phyloP scores from a whole-genome alignment of 2,888 invertebrate genomes.

The Proisotoma minuta region DNA sequence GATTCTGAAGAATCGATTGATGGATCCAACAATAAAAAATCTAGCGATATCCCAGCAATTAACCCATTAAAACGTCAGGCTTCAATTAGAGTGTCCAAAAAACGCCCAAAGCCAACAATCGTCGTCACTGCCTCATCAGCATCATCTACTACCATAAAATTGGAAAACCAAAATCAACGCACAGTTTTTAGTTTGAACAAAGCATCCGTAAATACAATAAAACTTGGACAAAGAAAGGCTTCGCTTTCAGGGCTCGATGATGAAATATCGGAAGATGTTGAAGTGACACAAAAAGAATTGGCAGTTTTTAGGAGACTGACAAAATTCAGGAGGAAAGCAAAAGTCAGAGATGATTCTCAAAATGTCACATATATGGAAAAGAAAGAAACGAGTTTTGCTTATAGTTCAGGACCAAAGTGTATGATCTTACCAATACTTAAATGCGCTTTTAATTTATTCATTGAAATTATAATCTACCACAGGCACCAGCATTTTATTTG shows the following conservation, averaged over 20 bases:
- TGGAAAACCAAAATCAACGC: too few relatives aligned
- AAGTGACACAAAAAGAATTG: conserved; percentile 10
- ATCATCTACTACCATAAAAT: background rate
- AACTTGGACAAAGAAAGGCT: conserved; percentile 12
- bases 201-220: conserved; percentile 37
- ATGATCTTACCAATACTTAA: background rate
- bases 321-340: conserved; percentile 29
- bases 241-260: background rate
- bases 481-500: conserved; percentile 43
- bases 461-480: background rate
- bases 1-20: conserved; percentile 38
- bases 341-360: background rate
- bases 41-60: conserved; percentile 17
- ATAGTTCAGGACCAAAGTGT: conserved; percentile 7
- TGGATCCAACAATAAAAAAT: conserved; percentile 19
- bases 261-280: background rate
- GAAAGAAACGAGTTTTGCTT: background rate
- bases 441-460: background rate
- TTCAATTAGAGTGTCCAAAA: conserved; percentile 13
- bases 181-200: conserved; percentile 35
- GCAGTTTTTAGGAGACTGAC: conserved; percentile 19
- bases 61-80: conserved; percentile 26
- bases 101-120: background rate
- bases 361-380: background rate
- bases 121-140: background rate